Evolutionary conservation across 1,140 invertebrate species (phyloP).

Genomic region (Globodera ellingtonae): DNA sequence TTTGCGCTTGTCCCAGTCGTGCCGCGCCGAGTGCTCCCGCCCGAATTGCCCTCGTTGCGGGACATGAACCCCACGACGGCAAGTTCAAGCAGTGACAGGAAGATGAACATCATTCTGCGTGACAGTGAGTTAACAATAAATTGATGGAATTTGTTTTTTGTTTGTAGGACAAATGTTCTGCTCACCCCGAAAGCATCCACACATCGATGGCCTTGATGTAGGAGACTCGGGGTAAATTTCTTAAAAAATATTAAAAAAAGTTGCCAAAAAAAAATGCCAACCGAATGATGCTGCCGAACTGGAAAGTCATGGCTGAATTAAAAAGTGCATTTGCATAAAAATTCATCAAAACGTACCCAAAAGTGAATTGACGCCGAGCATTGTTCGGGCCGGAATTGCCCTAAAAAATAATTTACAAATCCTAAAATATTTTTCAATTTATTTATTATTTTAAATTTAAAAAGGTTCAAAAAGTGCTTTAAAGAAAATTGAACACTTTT

Average conservation of each 20-base stretch:
- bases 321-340: conserved; percentile 13
- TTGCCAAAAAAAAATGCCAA: not conserved
- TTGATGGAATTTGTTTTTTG: too few relatives aligned
- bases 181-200: conserved; percentile 50
- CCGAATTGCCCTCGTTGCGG: conserved; percentile 59
- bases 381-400: conserved; percentile 60
- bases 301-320: conserved; percentile 61
- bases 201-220: conserved; percentile 61
- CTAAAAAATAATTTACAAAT: too few relatives aligned
- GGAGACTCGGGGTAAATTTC: conserved; percentile 60
- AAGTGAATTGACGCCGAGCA: conserved; percentile 62
- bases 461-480: too few relatives aligned
- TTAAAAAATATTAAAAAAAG: not conserved
- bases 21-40: conserved; percentile 21
- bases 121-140: not conserved
- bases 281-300: conserved; percentile 63
- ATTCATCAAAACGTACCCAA: conserved; percentile 43
- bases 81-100: conserved; percentile 61
- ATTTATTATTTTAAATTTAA: too few relatives aligned
- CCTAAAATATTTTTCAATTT: too few relatives aligned
- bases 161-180: not conserved
- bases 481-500: too few relatives aligned
- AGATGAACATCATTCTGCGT: conserved; percentile 63
- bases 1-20: conserved; percentile 14
- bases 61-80: conserved; percentile 65